Evolutionary conservation across 2,888 invertebrate species (phyloP).

Genomic region (Ceramica pisi): DNA sequence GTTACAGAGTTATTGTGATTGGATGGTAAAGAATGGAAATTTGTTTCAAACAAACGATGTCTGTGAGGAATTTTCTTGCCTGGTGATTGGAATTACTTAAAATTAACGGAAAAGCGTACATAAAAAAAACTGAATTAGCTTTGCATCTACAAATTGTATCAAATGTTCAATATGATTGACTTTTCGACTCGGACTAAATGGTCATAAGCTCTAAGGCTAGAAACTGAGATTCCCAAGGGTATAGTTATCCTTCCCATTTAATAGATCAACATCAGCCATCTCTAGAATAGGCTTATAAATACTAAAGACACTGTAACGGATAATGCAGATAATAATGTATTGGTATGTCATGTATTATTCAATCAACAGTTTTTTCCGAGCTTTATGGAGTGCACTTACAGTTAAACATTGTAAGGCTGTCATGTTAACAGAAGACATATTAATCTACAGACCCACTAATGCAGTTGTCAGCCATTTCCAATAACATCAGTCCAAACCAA

Average conservation of each 20-base stretch:
- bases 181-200: too few relatives aligned
- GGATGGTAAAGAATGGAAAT: conserved; percentile 15
- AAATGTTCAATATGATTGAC: background rate
- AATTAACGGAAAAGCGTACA: background rate
- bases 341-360: background rate
- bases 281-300: background rate
- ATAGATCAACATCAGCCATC: background rate
- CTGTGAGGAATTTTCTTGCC: background rate
- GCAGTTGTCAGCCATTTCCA: conserved; percentile 14
- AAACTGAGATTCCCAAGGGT: too few relatives aligned
- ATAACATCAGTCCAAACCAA: background rate
- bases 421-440: background rate
- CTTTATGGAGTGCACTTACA: conserved; percentile 5
- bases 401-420: background rate
- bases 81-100: background rate
- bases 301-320: background rate
- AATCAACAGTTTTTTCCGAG: background rate
- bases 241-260: background rate
- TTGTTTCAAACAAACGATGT: background rate
- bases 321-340: background rate
- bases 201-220: too few relatives aligned
- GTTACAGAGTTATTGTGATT: conserved; percentile 19
- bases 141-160: too few relatives aligned
- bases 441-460: conserved; percentile 18
- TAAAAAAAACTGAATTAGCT: background rate